Percentiles rank a stretch among this genome's conserved stretches.
Conservation (phyloP, 2,888 invertebrate species). For the Idaea aversata region DNA sequence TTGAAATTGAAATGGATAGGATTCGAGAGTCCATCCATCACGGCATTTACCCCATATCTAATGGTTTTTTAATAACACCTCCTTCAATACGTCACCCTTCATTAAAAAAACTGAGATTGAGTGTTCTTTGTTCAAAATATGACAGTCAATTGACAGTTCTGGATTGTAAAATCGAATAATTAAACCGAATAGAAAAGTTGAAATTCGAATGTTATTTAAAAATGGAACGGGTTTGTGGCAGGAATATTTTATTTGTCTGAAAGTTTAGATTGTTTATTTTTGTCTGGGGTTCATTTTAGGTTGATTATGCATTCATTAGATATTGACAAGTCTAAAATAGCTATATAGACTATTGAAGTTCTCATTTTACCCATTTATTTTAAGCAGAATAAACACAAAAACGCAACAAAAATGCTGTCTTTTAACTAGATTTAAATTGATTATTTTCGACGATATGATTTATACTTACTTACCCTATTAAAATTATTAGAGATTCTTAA, state of each 20-base stretch:
- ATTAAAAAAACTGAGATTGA: slow-evolving; percentile 65
- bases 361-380: no score
- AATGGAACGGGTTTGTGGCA: slow-evolving; percentile 18
- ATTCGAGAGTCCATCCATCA: slow-evolving; percentile 76
- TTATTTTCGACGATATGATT: no score
- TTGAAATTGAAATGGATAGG: slow-evolving; percentile 78
- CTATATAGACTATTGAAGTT: no score
- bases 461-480: no score
- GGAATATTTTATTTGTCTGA: slow-evolving; percentile 33
- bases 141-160: slow-evolving; percentile 72
- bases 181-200: slow-evolving; percentile 43
- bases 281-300: slow-evolving; percentile 11
- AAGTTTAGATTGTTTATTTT: slow-evolving; percentile 16
- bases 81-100: slow-evolving; percentile 53
- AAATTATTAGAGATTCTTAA: no score
- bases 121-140: slow-evolving; percentile 64
- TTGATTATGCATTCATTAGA: background rate
- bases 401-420: no score
- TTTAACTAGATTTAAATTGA: no score
- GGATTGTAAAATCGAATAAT: slow-evolving; percentile 60
- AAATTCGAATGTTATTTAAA: slow-evolving; percentile 33
- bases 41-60: slow-evolving; percentile 65
- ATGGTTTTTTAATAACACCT: slow-evolving; percentile 78
- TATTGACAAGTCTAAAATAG: no score
- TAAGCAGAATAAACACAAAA: no score